A percentile compares a stretch with the other conserved stretches of the same genome.
These are phyloP conservation scores for Caligus rogercresseyi DNA, from an alignment of 1,140 invertebrate genomes.

Conservation along the genomic window DNA sequence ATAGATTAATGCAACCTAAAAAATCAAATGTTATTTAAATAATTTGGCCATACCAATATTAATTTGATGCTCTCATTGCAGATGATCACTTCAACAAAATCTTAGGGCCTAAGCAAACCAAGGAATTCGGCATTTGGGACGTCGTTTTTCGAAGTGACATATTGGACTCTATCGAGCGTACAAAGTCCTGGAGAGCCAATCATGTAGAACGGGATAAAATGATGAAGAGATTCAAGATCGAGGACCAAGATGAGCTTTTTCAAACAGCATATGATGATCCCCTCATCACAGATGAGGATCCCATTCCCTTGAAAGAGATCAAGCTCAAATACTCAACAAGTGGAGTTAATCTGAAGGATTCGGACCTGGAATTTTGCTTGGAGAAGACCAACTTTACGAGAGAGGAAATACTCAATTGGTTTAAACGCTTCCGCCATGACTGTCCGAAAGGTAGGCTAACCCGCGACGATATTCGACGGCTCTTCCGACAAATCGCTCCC, in stretches of 20 bases:
- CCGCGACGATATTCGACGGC: not conserved
- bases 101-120: not conserved
- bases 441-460: constrained; percentile 16
- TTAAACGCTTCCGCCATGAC: constrained; percentile 9
- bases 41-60: too few relatives aligned
- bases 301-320: not conserved
- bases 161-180: not conserved
- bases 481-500: not conserved
- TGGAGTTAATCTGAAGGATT: not conserved
- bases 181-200: not conserved
- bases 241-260: not conserved
- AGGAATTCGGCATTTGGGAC: constrained; percentile 14
- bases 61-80: not conserved
- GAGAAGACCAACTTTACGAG: constrained; percentile 12
- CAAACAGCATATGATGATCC: not conserved
- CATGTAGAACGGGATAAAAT: constrained; percentile 3
- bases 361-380: constrained; percentile 13
- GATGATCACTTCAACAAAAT: not conserved
- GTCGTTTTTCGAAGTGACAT: constrained; percentile 1
- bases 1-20: too few relatives aligned
- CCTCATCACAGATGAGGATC: not conserved
- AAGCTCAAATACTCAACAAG: constrained; percentile 2
- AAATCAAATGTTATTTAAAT: not conserved
- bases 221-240: constrained; percentile 14
- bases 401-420: constrained; percentile 9